Base-by-base conservation (phyloP, 2,888 invertebrate genomes). In the Girardia tigrina region DNA sequence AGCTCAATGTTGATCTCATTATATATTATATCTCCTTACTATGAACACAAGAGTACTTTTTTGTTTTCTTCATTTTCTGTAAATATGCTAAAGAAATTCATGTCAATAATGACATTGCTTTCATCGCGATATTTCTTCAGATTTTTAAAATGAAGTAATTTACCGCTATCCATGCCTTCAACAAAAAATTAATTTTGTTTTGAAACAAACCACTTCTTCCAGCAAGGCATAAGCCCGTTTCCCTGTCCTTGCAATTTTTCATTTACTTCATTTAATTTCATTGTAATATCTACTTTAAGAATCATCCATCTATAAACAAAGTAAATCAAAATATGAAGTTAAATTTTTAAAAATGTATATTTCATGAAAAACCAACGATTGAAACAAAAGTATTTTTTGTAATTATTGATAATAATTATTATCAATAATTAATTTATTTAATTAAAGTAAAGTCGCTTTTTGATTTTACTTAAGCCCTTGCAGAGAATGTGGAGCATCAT, bases 101-200 rank as follows among this genome's bases (percentile, higher is more conserved):
- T 56, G 56, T 56, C 56, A 56, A 56, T 56, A 56, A 16, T 56
- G n/a, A 23, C 4, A 56, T 56, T 56, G 56, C 6, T 56, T 23
- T 56, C 56, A 56, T 56, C 56, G 56, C 56, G 56, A 56, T 56
- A 56, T 56, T 56, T n/a, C 56, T 56, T 56, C 56, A 16, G 56
- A 56, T 56, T 56, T 56, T 56, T 56, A 56, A 56, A 56, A 56
- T 56, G 56, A 56, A 56, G 56, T 56, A 56, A 56, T 56, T 56
- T 56, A 56, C 56, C n/a, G 56, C 56, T 56, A n/a, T 56, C 56
- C n/a, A n/a, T n/a, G n/a, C n/a, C n/a, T n/a, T n/a, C n/a, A n/a
- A n/a, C n/a, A n/a, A n/a, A n/a, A n/a, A 36, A 36, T 36, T 36
- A 36, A 16, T 36, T 36, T 36, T 16, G 8, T 36, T 36, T 36